Evolutionary conservation across 1,140 invertebrate genomes (phyloP), one percentile per base, ranked within the genome.

Genomic region (Vollenhovia emeryi): DNA sequence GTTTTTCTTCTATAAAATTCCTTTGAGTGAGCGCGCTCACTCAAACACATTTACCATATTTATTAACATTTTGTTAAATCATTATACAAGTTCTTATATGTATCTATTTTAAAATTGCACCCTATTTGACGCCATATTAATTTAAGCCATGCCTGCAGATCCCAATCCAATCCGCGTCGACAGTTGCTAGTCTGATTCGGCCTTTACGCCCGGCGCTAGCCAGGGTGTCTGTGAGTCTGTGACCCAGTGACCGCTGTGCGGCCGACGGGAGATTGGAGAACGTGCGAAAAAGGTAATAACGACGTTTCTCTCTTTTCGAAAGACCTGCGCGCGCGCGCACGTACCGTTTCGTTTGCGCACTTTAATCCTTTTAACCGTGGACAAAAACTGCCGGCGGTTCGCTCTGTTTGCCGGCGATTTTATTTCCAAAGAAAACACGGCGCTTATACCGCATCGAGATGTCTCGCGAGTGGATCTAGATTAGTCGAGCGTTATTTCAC

Each of bases 231-330:
- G n/a, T n/a, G n/a, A n/a, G 9, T 27, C 33, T 60, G 68, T 85
- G 84, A 85, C 84, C 75, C 24, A 85, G 60, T 85, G 55, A 82
- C 76, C 84, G 43, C 18, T 45, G 71, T 6, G 48, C 2, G 48
- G 4, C 40, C 30, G 43, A 82, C 57, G 62, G 21, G 48, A 64
- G n/a, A 30, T 1, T 11, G 24, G 45, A 18, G 43, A 62, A 85
- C 43, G 76, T 52, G 43, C 40, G 76, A 71, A 85, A 82, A 80
- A 40, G 15, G 45, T 55, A 62, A 71, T 82, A 85, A 85, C 69
- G 73, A 64, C 18, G n/a, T 62, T 73, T 21, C 69, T 50, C 55
- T 15, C 43, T 62, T 75, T 84, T 36, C 69, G 24, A 43, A 84
- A 55, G 8, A 18, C 21, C 30, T 27, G 18, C 36, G 24, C 27